phyloP scores from a whole-genome alignment of 2,888 invertebrate species.

The Sympetrum striolatum region DNA sequence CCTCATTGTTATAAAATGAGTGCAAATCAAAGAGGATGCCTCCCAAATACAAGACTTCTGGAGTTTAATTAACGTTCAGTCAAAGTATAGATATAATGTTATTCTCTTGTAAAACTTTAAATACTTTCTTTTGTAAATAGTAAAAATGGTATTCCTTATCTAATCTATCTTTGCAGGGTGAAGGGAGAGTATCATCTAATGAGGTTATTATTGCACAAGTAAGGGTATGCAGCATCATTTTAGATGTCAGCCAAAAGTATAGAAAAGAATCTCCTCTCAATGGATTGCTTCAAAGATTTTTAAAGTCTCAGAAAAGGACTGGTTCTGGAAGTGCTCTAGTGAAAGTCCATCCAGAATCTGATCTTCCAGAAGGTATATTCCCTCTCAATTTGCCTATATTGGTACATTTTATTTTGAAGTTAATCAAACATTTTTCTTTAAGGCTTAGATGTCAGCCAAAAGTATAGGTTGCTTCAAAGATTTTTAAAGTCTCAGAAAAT shows the following conservation, averaged over 20 bases:
- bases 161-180: neutral
- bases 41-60: too few species aligned
- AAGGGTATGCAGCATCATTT: neutral
- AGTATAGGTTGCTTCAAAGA: neutral
- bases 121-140: too few species aligned
- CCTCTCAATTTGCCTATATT: neutral
- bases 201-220: neutral
- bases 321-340: neutral
- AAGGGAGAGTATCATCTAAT: neutral
- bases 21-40: too few species aligned
- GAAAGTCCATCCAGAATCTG: neutral
- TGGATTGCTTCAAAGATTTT: conserved; percentile 9
- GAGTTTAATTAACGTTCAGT: too few species aligned
- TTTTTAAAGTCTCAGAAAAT: neutral
- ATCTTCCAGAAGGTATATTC: neutral
- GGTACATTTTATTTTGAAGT: neutral
- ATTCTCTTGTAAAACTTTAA: too few species aligned
- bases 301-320: neutral
- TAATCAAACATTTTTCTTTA: too few species aligned
- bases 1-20: neutral
- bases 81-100: too few species aligned
- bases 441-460: neutral
- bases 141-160: neutral
- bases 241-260: neutral
- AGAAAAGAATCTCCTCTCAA: conserved; percentile 4